phyloP scores from a whole-genome alignment of 2,113 vertebrate genomes.

The Trichomycterus rosablanca region DNA sequence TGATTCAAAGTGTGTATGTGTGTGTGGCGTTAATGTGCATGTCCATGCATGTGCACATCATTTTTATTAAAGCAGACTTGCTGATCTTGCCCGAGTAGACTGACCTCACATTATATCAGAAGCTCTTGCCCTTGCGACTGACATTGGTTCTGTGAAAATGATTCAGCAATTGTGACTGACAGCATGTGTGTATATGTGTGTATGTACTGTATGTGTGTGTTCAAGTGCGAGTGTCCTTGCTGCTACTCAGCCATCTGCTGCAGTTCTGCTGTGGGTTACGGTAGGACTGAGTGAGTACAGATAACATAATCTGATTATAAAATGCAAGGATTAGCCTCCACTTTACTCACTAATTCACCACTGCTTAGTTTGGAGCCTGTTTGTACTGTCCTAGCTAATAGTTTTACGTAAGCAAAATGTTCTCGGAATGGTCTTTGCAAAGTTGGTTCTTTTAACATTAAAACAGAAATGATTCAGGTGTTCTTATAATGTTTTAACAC shows the following conservation, averaged over 20 bases:
- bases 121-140: neutral
- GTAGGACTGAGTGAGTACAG: constrained; percentile 47
- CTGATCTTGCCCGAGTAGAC: neutral
- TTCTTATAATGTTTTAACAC: too few relatives aligned
- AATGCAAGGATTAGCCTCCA: constrained; percentile 55
- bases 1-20: neutral
- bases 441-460: too few relatives aligned
- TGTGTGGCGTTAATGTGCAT: constrained; percentile 4
- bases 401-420: too few relatives aligned
- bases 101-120: too few relatives aligned
- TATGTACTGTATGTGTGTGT: neutral
- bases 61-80: constrained; percentile 11
- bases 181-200: too few relatives aligned
- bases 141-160: neutral
- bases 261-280: constrained; percentile 37
- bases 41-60: neutral
- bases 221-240: constrained; percentile 43
- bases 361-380: too few relatives aligned
- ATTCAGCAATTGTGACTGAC: neutral
- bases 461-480: too few relatives aligned
- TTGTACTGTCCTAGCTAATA: too few relatives aligned
- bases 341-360: too few relatives aligned
- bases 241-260: constrained; percentile 57
- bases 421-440: too few relatives aligned
- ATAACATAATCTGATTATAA: constrained; percentile 63